Evolutionary conservation across 2,113 vertebrate species (phyloP), one percentile per base, ranked within the genome.

Genomic region (Cettia cetti): DNA sequence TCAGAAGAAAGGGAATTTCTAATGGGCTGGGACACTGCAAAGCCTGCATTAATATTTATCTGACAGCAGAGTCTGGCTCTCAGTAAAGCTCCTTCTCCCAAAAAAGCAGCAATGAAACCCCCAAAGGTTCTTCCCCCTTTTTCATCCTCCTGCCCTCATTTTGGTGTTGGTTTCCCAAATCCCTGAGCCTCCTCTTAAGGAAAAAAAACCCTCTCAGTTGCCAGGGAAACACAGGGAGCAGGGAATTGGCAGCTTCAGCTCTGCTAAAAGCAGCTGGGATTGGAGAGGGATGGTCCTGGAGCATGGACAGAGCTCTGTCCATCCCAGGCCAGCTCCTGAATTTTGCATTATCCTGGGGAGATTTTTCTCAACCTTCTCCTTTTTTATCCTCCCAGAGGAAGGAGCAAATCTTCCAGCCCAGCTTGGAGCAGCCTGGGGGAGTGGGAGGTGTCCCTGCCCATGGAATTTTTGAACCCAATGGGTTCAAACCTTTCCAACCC

Each of bases 141-240:
- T 91, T 87, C n/a, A 89, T 94, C 78, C 70, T 94, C 22, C 93
- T 96, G 91, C 94, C 78, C 89, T 89, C 86, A 11, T 92, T 96
- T 76, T 85, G 83, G 60, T 56, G 82, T 13, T 10, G 5, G 30
- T 86, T 81, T 90, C 92, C 86, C 81, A 86, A 78, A 86, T 82
- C 92, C 74, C 89, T 15, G 44, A 5, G 56, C 77, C 70, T 83
- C 80, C 33, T 75, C 60, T 14, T 1, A 4, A 59, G 72, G 77
- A 37, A 49, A 40, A 77, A 31, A 24, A 49, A 7, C 47, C 17
- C 23, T 30, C 44, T 47, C 24, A 23, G 94, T 95, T 95, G 57
- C 75, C 94, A 94, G 44, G 92, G 91, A 91, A 89, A 96, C 77
- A 2, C 83, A 52, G 47, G 0, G 65, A 78, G 86, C 63, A 9